phyloP scores from a whole-genome alignment of 2,113 vertebrate genomes.

The Hydrolagus affinis region DNA sequence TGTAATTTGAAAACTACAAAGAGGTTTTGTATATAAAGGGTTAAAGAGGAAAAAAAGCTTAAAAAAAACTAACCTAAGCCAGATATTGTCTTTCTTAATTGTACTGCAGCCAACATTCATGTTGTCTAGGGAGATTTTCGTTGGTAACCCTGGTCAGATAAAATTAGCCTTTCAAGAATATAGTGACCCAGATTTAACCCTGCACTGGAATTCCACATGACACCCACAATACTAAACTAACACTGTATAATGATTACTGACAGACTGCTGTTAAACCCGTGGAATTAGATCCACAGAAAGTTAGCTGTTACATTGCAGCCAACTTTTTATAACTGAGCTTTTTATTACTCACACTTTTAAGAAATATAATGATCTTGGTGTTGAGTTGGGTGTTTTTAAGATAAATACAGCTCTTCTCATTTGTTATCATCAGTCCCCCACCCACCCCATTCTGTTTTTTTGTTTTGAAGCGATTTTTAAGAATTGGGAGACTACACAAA shows the following conservation, averaged over 20 bases:
- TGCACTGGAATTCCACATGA: conserved; percentile 22
- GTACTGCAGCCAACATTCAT: conserved; percentile 30
- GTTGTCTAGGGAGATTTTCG: conserved; percentile 26
- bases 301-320: not conserved
- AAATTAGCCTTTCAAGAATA: conserved; percentile 32
- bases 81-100: conserved; percentile 33
- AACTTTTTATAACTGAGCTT: not conserved
- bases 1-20: conserved; percentile 26
- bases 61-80: conserved; percentile 28
- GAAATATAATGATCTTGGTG: too few relatives aligned
- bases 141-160: conserved; percentile 30
- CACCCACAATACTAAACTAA: conserved; percentile 22
- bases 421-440: too few relatives aligned
- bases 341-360: not conserved
- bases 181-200: conserved; percentile 30
- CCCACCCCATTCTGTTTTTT: too few relatives aligned
- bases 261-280: conserved; percentile 13
- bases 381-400: too few relatives aligned
- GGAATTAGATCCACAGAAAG: not conserved
- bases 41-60: conserved; percentile 19
- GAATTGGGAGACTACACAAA: too few relatives aligned
- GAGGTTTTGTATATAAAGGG: conserved; percentile 25
- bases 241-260: conserved; percentile 18
- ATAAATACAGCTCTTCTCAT: too few relatives aligned
- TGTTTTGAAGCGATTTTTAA: too few relatives aligned